Percentiles rank a stretch among this genome's conserved stretches.
Conservation (phyloP, 1,140 invertebrate genomes). For the Aethina tumida region DNA sequence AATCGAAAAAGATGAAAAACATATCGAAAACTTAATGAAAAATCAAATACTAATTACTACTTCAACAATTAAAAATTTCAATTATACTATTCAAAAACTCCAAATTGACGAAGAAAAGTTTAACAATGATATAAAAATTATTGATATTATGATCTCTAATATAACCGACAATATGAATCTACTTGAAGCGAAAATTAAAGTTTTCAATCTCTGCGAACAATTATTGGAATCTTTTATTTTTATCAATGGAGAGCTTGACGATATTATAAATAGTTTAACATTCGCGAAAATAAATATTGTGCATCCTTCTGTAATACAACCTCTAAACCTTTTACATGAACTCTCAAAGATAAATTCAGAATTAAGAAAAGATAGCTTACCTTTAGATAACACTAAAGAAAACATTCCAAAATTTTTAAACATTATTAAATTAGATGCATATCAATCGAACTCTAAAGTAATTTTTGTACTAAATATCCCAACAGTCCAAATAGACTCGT, state of each 20-base stretch:
- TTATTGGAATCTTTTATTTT: conserved; percentile 12
- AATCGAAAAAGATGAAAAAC: conserved; percentile 13
- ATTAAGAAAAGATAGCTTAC: conserved; percentile 11
- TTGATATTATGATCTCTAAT: conserved; percentile 5
- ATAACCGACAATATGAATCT: conserved; percentile 6
- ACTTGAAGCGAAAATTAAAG: conserved; percentile 1
- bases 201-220: conserved; percentile 8
- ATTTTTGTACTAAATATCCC: conserved; percentile 12
- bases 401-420: conserved; percentile 11
- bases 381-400: conserved; percentile 4
- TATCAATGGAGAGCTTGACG: conserved; percentile 5
- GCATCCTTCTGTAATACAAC: conserved; percentile 13
- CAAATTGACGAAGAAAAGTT: conserved; percentile 16
- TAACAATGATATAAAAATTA: conserved; percentile 14
- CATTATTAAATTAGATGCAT: conserved; percentile 16
- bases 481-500: conserved; percentile 7
- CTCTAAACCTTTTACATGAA: no score
- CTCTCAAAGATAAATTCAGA: no score
- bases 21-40: conserved; percentile 17
- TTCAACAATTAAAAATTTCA: conserved; percentile 17
- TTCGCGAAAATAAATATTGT: conserved; percentile 10
- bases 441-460: conserved; percentile 9
- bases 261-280: conserved; percentile 3
- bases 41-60: conserved; percentile 18
- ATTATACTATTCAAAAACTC: conserved; percentile 16